Conservation (phyloP, 2,797 vertebrate genomes). For the Thripadectes ignobilis region DNA sequence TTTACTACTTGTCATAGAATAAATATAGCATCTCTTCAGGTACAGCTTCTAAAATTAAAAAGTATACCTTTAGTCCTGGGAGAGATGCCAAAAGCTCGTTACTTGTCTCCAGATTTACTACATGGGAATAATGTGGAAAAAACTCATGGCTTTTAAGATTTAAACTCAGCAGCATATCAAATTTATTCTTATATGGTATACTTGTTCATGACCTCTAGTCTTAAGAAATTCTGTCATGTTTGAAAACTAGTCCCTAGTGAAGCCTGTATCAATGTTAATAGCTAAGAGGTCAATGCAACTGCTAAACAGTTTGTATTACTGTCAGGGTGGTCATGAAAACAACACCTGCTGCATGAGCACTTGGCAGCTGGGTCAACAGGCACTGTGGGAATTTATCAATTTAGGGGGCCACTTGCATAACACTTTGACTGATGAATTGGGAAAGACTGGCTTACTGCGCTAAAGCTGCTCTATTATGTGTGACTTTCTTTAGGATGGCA, state of each 20-base stretch:
- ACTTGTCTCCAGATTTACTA: constrained; percentile 71
- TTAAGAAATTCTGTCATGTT: constrained; percentile 83
- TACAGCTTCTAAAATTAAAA: constrained; percentile 58
- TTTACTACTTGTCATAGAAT: constrained; percentile 22
- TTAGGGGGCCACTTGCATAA: constrained; percentile 88
- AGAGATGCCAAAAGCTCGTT: constrained; percentile 64
- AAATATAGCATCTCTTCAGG: constrained; percentile 67
- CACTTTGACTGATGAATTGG: constrained; percentile 83
- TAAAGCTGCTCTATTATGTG: constrained; percentile 80
- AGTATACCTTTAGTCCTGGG: constrained; percentile 59
- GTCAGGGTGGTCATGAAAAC: constrained; percentile 99
- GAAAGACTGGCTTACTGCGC: constrained; percentile 78
- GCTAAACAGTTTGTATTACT: constrained; percentile 99
- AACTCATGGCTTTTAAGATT: constrained; percentile 68
- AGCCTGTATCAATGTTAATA: constrained; percentile 94
- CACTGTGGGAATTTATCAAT: constrained; percentile 99
- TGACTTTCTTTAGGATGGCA: constrained; percentile 75
- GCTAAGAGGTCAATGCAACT: constrained; percentile 93
- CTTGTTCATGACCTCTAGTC: constrained; percentile 81
- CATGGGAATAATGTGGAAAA: constrained; percentile 71
- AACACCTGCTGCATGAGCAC: constrained; percentile 96
- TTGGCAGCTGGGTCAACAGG: constrained; percentile 99
- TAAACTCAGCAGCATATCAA: constrained; percentile 76
- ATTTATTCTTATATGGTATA: constrained; percentile 82
- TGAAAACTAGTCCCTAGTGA: constrained; percentile 86